Base-by-base conservation (phyloP, 2,797 vertebrate genomes). In the Poecilia picta region DNA sequence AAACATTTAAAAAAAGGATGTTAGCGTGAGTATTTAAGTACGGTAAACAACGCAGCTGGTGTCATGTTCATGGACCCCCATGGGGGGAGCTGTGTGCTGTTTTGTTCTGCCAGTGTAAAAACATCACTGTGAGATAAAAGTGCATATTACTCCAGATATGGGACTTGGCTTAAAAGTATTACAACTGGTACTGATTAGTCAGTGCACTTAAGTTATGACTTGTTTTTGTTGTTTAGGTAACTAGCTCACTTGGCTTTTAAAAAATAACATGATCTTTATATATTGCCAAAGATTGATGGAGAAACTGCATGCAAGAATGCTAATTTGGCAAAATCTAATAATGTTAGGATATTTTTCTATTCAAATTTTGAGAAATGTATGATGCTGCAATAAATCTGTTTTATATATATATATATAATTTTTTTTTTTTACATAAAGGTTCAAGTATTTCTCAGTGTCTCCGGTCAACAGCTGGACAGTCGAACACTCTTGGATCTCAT, bases 231-330 rank as follows among this genome's bases (percentile, higher is more conserved):
- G 16, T 62, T 57, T 78, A 64, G 83, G 66, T 72, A 66, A 72
- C 81, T 74, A 71, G 72, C 53, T 81, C 49, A 72, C 76, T 74
- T 82, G 74, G 57, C 46, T 73, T 75, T 79, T 36, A 81, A 79
- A 31, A 75, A 72, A 71, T n/a, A 16, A 46, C 41, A 72, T 28
- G 46, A 85, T 72, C 71, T 83, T 62, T 74, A 78, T 77, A 75
- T 39, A 31, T 81, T 73, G 77, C 47, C 82, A 79, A 82, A 83
- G 57, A 80, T 18, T 89, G 73, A 86, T 87, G 88, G 77, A 68
- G 81, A 72, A 72, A 68, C 76, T 66, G 81, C 91, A 94, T 94
- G 94, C 91, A 89, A 80, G 53, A 87, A 72, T 79, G 87, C 73
- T 76, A 84, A 76, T 86, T 84, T 87, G 80, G 72, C 57, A 80